phyloP scores from a whole-genome alignment of 2,888 invertebrate genomes.

The Lysandra bellargus region DNA sequence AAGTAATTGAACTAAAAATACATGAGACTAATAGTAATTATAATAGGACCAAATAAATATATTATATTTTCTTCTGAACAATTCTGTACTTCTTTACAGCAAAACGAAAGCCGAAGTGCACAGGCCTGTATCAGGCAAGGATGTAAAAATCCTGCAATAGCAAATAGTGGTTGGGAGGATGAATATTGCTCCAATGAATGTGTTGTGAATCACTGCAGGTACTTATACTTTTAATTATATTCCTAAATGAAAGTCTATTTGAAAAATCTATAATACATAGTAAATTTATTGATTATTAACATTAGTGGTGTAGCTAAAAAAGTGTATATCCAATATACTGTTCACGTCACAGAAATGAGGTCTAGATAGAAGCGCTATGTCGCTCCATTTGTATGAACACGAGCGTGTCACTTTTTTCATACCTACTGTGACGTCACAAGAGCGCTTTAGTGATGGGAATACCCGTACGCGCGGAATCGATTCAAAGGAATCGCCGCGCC shows the following conservation, averaged over 20 bases:
- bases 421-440: too few species aligned
- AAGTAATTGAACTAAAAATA: not conserved
- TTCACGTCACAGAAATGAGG: not conserved
- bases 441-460: too few species aligned
- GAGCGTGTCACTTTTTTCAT: too few species aligned
- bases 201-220: constrained; percentile 97
- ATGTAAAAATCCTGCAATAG: constrained; percentile 93
- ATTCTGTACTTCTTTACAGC: constrained; percentile 51
- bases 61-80: not conserved
- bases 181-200: constrained; percentile 99
- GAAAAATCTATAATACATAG: not conserved
- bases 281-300: not conserved
- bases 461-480: too few species aligned
- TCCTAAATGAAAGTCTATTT: not conserved
- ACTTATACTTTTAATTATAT: constrained; percentile 38
- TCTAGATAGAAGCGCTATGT: too few species aligned
- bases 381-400: too few species aligned
- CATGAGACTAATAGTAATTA: not conserved
- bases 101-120: constrained; percentile 70
- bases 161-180: constrained; percentile 97
- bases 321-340: too few species aligned
- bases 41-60: not conserved
- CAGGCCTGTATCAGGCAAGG: constrained; percentile 91
- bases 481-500: too few species aligned
- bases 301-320: too few species aligned